Percentiles rank a stretch among this genome's conserved stretches.
These are phyloP conservation scores for Tarsius wallacei DNA, from an alignment of 2,797 vertebrate genomes.

Conservation along the genomic window DNA sequence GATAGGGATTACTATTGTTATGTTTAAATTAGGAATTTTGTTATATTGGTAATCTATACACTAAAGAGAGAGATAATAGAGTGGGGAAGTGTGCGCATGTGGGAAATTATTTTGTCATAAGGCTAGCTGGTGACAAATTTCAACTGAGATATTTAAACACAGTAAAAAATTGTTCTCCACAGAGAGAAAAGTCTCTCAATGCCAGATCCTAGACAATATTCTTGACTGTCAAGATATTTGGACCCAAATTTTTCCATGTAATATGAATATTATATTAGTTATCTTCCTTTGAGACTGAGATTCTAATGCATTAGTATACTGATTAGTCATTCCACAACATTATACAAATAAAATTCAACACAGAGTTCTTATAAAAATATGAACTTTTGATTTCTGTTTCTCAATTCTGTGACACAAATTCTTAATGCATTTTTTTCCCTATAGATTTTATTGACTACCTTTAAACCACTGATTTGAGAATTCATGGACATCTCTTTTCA, in stretches of 20 bases:
- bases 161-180: background rate
- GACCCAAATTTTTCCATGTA: background rate
- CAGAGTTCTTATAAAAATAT: background rate
- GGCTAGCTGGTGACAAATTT: background rate
- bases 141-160: background rate
- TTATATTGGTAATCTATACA: background rate
- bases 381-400: slow-evolving; percentile 18
- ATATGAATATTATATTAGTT: background rate
- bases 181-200: background rate
- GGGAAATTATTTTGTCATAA: background rate
- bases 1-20: background rate
- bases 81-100: background rate
- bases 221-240: background rate
- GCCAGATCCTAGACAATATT: background rate
- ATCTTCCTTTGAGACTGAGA: background rate
- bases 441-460: slow-evolving; percentile 11
- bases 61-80: background rate
- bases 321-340: background rate
- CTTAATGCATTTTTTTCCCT: background rate
- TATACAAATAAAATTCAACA: slow-evolving; percentile 27
- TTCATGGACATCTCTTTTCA: background rate
- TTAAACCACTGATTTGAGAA: slow-evolving; percentile 6
- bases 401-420: slow-evolving; percentile 12
- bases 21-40: slow-evolving; percentile 43
- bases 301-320: background rate